A percentile compares a stretch with the other conserved stretches of the same genome.
Conservation (phyloP, 2,888 invertebrate species). For the Sabellastarte sp. region DNA sequence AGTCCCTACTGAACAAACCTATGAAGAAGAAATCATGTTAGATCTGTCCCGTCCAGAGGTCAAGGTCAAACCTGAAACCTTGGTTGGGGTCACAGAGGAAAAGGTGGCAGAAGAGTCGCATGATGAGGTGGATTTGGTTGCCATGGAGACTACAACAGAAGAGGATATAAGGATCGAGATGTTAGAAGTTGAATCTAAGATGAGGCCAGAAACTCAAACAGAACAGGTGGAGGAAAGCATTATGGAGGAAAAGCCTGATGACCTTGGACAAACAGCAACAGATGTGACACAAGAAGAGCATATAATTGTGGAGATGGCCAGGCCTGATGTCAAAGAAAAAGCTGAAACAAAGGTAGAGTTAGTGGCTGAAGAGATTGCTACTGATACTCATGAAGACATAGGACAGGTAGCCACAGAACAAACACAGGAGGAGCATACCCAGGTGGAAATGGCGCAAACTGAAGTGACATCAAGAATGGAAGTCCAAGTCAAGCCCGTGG, state of each 20-base stretch:
- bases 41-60: slow-evolving; percentile 14
- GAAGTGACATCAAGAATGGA: slow-evolving; percentile 1
- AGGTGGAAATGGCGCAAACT: background rate
- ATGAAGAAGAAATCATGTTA: slow-evolving; percentile 9
- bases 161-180: too few relatives aligned
- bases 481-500: background rate
- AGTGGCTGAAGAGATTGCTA: background rate
- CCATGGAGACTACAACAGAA: background rate
- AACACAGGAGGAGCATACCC: background rate
- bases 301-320: background rate
- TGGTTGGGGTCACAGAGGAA: slow-evolving; percentile 8
- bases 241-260: slow-evolving; percentile 1
- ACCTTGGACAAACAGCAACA: background rate
- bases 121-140: slow-evolving; percentile 2
- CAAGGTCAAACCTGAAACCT: slow-evolving; percentile 5
- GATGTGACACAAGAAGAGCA: background rate
- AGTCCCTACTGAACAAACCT: background rate
- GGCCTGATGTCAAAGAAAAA: background rate
- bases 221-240: background rate
- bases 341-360: background rate
- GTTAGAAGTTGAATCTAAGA: background rate
- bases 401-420: background rate
- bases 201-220: too few relatives aligned
- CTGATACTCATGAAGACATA: background rate
- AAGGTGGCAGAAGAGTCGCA: slow-evolving; percentile 5